Evolutionary conservation across 2,113 vertebrate species (phyloP).

Genomic region (Aptenodytes patagonicus): DNA sequence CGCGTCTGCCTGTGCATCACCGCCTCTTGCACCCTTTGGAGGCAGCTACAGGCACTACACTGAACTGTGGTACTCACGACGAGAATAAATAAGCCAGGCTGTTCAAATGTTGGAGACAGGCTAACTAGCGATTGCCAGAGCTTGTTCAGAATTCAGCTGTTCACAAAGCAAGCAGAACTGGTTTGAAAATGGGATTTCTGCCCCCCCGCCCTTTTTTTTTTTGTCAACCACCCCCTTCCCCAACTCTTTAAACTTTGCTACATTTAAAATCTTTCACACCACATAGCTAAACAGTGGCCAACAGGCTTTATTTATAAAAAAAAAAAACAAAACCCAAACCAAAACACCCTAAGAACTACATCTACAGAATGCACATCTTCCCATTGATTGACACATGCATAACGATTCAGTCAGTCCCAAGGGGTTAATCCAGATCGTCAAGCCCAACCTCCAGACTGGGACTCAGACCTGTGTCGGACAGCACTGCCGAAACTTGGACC

Average conservation of each 20-base stretch:
- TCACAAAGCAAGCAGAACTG: constrained; percentile 59
- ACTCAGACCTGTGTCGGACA: constrained; percentile 46
- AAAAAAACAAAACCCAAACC: background rate
- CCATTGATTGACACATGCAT: constrained; percentile 99
- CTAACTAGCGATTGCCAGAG: constrained; percentile 28
- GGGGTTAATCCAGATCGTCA: constrained; percentile 36
- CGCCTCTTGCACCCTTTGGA: background rate
- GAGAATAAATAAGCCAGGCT: background rate
- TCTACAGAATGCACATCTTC: constrained; percentile 93
- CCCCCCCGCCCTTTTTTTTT: background rate
- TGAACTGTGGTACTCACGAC: background rate
- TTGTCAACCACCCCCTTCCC: background rate
- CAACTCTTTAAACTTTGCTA: constrained; percentile 63
- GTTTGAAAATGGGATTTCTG: constrained; percentile 33
- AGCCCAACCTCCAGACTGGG: constrained; percentile 31
- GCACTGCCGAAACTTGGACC: constrained; percentile 21
- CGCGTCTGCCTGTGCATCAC: background rate
- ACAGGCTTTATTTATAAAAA: constrained; percentile 64
- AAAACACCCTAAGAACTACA: constrained; percentile 79
- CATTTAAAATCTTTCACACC: constrained; percentile 75
- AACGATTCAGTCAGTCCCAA: constrained; percentile 64
- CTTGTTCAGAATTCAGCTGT: constrained; percentile 28
- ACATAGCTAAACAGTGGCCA: constrained; percentile 72
- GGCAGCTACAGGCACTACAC: background rate
- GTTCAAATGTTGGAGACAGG: background rate